These are phyloP conservation scores for Oryzias melastigma DNA, from an alignment of 2,113 vertebrate species.

Conservation along the genomic window DNA sequence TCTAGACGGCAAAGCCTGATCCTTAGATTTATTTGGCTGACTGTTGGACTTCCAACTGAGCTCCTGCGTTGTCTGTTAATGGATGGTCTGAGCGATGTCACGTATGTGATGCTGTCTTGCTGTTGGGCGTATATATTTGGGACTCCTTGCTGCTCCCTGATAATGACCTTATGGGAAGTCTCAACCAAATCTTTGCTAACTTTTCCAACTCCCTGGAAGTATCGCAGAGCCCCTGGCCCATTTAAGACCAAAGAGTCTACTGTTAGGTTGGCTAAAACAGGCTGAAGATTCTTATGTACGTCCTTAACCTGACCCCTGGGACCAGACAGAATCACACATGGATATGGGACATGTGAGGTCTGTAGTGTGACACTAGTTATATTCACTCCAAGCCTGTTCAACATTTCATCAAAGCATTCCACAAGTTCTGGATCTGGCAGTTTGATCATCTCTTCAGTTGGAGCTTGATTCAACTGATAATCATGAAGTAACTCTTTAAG, in stretches of 20 bases:
- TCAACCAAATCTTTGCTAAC: constrained; percentile 37
- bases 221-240: constrained; percentile 49
- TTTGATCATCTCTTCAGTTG: constrained; percentile 23
- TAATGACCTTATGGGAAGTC: constrained; percentile 38
- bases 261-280: constrained; percentile 24
- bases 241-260: constrained; percentile 28
- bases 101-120: background rate
- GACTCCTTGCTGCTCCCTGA: constrained; percentile 10
- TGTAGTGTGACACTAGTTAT: constrained; percentile 24
- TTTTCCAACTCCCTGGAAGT: constrained; percentile 52
- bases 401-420: constrained; percentile 43
- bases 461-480: constrained; percentile 45
- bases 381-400: constrained; percentile 36
- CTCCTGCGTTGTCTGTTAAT: background rate
- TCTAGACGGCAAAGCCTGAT: constrained; percentile 56
- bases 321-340: constrained; percentile 55
- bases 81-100: background rate
- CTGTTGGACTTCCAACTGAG: fast-evolving
- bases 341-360: constrained; percentile 11
- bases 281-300: background rate
- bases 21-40: constrained; percentile 35
- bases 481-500: constrained; percentile 49
- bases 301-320: constrained; percentile 35
- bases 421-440: constrained; percentile 46
- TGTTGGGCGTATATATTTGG: background rate